Evolutionary conservation across 2,888 invertebrate genomes (phyloP).

Genomic region (Eupithecia vulgata): DNA sequence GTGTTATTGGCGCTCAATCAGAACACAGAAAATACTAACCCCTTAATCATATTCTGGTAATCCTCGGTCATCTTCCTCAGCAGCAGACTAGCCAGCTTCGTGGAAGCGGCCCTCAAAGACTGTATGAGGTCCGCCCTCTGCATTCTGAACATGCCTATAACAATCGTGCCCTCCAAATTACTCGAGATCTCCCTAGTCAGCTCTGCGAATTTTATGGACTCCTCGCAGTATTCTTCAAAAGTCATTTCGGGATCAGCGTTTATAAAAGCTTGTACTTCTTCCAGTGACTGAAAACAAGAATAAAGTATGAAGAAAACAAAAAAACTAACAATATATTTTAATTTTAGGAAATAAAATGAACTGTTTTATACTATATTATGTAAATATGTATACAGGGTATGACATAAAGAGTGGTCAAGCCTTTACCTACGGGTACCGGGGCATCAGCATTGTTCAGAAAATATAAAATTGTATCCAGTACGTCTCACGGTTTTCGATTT

Average conservation of each 20-base stretch:
- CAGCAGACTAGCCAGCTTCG: constrained; percentile 87
- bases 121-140: constrained; percentile 91
- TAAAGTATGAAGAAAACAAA: background rate
- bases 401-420: too few relatives aligned
- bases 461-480: too few relatives aligned
- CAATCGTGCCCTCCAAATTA: constrained; percentile 86
- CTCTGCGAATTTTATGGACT: constrained; percentile 86
- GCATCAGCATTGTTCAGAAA: too few relatives aligned
- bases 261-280: constrained; percentile 87
- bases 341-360: too few relatives aligned
- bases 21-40: constrained; percentile 78
- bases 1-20: too few relatives aligned
- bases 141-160: constrained; percentile 93
- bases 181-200: constrained; percentile 85
- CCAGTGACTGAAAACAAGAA: constrained; percentile 78
- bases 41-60: constrained; percentile 90
- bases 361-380: too few relatives aligned
- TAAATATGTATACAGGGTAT: too few relatives aligned
- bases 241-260: constrained; percentile 83
- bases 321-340: too few relatives aligned
- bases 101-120: constrained; percentile 87
- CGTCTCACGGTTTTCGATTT: too few relatives aligned
- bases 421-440: too few relatives aligned
- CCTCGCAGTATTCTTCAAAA: constrained; percentile 86
- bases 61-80: constrained; percentile 90